These are phyloP conservation scores for Hypanus sabinus DNA, from an alignment of 2,113 vertebrate genomes.

Conservation along the genomic window DNA sequence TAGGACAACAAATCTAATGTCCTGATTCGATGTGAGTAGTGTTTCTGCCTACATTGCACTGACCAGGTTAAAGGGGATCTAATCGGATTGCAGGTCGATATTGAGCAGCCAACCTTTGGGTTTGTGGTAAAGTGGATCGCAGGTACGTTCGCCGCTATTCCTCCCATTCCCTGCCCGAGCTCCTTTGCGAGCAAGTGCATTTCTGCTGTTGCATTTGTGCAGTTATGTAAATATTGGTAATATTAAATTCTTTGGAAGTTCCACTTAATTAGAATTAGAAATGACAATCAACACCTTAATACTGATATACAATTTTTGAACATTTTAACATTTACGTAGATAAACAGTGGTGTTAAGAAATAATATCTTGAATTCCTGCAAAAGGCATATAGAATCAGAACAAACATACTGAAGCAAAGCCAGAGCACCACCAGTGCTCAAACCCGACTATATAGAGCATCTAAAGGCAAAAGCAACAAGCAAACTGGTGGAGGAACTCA, in stretches of 20 bases:
- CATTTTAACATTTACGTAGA: background rate
- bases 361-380: background rate
- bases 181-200: background rate
- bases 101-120: too few species aligned
- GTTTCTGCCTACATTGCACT: background rate
- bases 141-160: too few species aligned
- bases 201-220: background rate
- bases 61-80: too few species aligned
- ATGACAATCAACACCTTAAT: background rate
- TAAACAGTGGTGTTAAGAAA: background rate
- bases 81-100: too few species aligned
- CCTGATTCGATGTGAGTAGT: background rate
- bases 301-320: background rate
- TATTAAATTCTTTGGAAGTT: background rate
- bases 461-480: background rate
- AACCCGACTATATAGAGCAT: background rate
- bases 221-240: background rate
- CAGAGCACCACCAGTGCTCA: background rate
- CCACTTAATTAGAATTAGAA: background rate
- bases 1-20: background rate
- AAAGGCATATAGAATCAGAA: background rate
- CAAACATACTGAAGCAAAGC: background rate
- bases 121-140: too few species aligned
- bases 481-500: too few species aligned
- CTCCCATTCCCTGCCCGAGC: too few species aligned